These are phyloP conservation scores for Montipora capricornis DNA, from an alignment of 64 coral and sea anemone genomes.

Conservation along the genomic window DNA sequence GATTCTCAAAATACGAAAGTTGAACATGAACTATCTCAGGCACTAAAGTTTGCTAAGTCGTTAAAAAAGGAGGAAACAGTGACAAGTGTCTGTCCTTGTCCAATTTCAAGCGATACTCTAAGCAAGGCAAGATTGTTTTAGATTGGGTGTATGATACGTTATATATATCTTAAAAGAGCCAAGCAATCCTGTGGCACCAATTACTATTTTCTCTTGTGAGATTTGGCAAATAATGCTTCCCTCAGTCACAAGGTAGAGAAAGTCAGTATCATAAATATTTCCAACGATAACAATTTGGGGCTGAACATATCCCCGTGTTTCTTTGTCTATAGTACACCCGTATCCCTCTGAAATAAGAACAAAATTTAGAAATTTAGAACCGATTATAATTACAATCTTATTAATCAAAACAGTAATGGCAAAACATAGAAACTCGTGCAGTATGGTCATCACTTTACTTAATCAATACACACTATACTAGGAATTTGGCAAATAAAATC, in stretches of 20 bases:
- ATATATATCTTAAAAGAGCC: constrained; percentile 29
- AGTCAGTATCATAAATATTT: constrained; percentile 33
- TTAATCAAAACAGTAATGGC: too few species aligned
- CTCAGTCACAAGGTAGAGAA: constrained; percentile 4
- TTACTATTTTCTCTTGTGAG: constrained; percentile 25
- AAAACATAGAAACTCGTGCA: too few species aligned
- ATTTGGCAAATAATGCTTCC: constrained; percentile 35
- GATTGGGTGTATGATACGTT: constrained; percentile 48
- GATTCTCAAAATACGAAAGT: neutral
- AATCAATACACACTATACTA: too few species aligned
- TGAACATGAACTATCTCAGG: constrained; percentile 13
- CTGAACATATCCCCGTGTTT: constrained; percentile 1
- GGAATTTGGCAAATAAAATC: too few species aligned
- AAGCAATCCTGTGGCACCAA: constrained; percentile 11
- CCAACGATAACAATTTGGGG: constrained; percentile 41
- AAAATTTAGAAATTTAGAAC: constrained; percentile 19
- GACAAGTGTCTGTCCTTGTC: constrained; percentile 54
- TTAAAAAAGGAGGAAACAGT: constrained; percentile 54
- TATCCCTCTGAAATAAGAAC: constrained; percentile 34
- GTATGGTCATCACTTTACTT: too few species aligned
- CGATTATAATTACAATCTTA: neutral
- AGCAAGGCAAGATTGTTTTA: constrained; percentile 42
- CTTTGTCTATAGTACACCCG: neutral
- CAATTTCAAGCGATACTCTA: constrained; percentile 60
- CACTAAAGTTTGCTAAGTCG: constrained; percentile 25